Conservation (phyloP, 37 sponge, comb jelly and placozoan species). For the Cliona cf. orientalis region DNA sequence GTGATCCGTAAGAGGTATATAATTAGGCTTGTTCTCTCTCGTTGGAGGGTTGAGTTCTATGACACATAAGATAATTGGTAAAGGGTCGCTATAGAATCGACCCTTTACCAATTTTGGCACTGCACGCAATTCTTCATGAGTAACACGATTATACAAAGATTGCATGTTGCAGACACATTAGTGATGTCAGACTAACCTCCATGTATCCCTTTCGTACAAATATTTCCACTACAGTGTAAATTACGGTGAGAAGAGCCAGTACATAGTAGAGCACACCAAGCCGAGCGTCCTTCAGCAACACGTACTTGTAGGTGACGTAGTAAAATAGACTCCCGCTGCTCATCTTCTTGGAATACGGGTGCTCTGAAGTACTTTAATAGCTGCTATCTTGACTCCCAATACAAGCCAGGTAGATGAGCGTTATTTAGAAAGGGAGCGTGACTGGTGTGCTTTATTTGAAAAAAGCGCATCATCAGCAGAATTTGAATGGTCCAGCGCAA, state of each 20-base stretch:
- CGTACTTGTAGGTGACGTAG: constrained; percentile 89
- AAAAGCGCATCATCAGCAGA: neutral
- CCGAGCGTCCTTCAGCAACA: constrained; percentile 65
- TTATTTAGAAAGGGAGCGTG: no score
- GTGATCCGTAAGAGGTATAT: neutral
- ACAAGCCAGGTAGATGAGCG: no score
- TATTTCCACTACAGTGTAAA: constrained; percentile 74
- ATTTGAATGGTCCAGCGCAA: neutral
- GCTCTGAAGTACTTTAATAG: no score
- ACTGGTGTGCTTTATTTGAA: constrained; percentile 27
- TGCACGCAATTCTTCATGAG: neutral
- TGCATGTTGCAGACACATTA: neutral
- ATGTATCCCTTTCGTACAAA: constrained; percentile 79
- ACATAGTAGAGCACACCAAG: constrained; percentile 84
- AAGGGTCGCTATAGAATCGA: no score
- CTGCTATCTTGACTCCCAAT: no score
- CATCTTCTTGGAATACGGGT: no score
- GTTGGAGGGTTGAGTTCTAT: no score
- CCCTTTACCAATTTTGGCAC: no score
- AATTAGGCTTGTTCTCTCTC: neutral
- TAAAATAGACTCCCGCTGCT: constrained; percentile 19
- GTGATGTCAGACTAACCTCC: constrained; percentile 28
- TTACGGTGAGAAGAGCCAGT: constrained; percentile 48
- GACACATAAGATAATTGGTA: no score
- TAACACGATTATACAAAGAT: neutral